Percentiles rank a stretch among this genome's conserved stretches.
Evolutionary conservation across 1,140 invertebrate species (phyloP).

Genomic region (Lasioglossum baleicum): DNA sequence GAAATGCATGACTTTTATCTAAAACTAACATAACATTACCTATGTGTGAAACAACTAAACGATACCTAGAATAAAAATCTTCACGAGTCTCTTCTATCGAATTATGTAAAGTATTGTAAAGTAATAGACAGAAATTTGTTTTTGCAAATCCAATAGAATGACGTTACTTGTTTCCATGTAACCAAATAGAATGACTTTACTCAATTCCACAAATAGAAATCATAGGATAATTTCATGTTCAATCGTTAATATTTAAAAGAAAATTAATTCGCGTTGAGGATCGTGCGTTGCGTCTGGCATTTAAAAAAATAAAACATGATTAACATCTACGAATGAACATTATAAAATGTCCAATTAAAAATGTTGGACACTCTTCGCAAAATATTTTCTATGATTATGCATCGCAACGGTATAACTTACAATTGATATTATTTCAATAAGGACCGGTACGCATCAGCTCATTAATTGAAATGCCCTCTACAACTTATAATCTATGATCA

Average conservation of each 20-base stretch:
- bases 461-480: constrained; percentile 56
- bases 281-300: constrained; percentile 7
- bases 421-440: constrained; percentile 47
- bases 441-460: constrained; percentile 38
- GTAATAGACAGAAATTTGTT: constrained; percentile 11
- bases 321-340: not conserved
- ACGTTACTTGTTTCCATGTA: not conserved
- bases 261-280: not conserved
- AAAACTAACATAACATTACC: constrained; percentile 34
- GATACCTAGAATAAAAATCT: not conserved
- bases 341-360: constrained; percentile 27
- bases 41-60: constrained; percentile 14
- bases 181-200: not conserved
- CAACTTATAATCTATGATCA: constrained; percentile 62
- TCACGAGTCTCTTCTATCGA: constrained; percentile 17
- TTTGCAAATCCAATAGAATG: not conserved
- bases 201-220: not conserved
- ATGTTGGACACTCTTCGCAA: not conserved
- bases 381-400: constrained; percentile 41
- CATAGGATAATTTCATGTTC: constrained; percentile 1
- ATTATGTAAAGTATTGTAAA: not conserved
- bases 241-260: constrained; percentile 5
- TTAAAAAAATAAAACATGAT: constrained; percentile 4
- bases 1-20: constrained; percentile 32
- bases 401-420: constrained; percentile 31